Evolutionary conservation across 2,888 invertebrate genomes (phyloP), one percentile per base, ranked within the genome.

Genomic region (Leptura quadrifasciata): DNA sequence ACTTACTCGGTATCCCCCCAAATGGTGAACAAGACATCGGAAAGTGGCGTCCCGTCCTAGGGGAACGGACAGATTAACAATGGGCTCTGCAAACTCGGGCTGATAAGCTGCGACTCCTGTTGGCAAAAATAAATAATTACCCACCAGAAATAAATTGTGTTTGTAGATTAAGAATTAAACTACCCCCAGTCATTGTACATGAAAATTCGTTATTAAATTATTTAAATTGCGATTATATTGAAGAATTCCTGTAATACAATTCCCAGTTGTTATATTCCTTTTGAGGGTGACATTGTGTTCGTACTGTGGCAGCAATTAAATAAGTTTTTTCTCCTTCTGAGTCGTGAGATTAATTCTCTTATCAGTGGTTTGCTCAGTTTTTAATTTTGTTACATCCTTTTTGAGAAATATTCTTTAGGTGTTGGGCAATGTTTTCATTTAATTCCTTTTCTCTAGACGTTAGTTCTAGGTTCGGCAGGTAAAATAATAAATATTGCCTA

Each of bases 1-100:
- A 92, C 94, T 93, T 91, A 97, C 97, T 91, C 96, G 93, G 90
- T 96, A 97, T 85, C 96, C 96, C 72, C 96, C 96, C 82, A 97
- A 92, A 89, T 96, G 95, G 86, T 94, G 94, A 73, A 97, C 96
- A 87, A 94, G 91, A 89, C 97, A 97, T 87, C 94, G 94, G 88
- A 97, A 96, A 77, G 94, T 95, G 76, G 96, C 96, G 89, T 97
- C 96, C 86, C 97, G 92, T 78, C 96, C 96, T 77, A 96, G 91
- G 70, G 96, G 93, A 74, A 97, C 93, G 74, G 96, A 96, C 84
- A 96, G 91, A 91, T 97, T 97, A 83, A 93, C 92, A 86, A 97
- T 93, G 57, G 95, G 94, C 85, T 95, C 95, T 75, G 93, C 93
- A 87, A 97, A 97, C 89, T 96, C 95, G 20, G 97, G 97, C 88